These are phyloP conservation scores for Macquaria australasica DNA, from an alignment of 2,113 vertebrate species.

Conservation along the genomic window DNA sequence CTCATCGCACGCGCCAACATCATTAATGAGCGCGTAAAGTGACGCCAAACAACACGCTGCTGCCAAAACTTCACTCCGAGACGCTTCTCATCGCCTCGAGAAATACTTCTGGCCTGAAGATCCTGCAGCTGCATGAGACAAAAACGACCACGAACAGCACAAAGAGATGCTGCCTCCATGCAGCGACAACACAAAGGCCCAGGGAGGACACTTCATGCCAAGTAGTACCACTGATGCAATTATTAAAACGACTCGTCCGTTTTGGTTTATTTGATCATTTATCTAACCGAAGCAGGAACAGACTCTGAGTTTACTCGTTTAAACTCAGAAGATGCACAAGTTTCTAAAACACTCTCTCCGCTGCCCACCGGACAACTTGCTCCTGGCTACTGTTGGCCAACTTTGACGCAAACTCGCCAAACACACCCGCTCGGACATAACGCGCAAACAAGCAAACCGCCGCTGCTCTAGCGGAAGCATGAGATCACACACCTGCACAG, in stretches of 20 bases:
- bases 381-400: background rate
- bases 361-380: too few relatives aligned
- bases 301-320: background rate
- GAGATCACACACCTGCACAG: fast-evolving
- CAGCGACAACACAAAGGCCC: background rate
- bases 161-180: constrained; percentile 2
- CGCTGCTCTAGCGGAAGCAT: background rate
- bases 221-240: background rate
- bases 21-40: constrained; percentile 2
- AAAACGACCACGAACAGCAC: background rate
- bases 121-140: background rate
- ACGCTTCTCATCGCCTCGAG: background rate
- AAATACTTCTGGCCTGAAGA: too few relatives aligned
- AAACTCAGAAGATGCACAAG: background rate
- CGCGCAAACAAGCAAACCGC: background rate
- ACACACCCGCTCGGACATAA: too few relatives aligned
- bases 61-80: background rate
- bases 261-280: background rate
- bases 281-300: background rate
- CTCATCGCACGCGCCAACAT: background rate
- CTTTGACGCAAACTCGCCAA: background rate
- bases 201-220: constrained; percentile 13
- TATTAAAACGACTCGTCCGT: background rate
- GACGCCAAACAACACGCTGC: background rate
- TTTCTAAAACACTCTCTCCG: background rate